Evolutionary conservation across 2,797 vertebrate genomes (phyloP).

Genomic region (Notolabrus celidotus): DNA sequence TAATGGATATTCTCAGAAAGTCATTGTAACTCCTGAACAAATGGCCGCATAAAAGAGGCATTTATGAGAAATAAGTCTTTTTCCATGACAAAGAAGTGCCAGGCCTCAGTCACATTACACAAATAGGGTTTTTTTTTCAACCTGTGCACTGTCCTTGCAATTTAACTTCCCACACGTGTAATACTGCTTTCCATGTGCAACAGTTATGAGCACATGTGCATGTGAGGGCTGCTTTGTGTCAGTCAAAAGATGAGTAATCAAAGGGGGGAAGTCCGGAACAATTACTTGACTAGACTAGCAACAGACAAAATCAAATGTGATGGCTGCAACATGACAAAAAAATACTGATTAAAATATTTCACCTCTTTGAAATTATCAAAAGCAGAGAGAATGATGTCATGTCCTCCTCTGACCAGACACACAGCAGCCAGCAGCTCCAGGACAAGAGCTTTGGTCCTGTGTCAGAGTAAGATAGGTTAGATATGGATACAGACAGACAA

Average conservation of each 20-base stretch:
- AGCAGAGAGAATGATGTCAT: constrained; percentile 95
- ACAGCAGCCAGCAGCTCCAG: constrained; percentile 94
- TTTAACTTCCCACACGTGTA: background rate
- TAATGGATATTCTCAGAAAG: background rate
- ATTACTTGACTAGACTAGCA: constrained; percentile 4
- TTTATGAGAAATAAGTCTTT: background rate
- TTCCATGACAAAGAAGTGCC: background rate
- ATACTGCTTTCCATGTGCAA: constrained; percentile 36
- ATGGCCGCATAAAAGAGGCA: background rate
- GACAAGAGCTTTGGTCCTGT: constrained; percentile 94
- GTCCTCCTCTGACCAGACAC: constrained; percentile 95
- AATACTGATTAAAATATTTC: background rate
- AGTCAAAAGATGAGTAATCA: constrained; percentile 51
- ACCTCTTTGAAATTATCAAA: constrained; percentile 98
- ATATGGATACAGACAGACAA: background rate
- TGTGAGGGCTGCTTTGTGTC: constrained; percentile 28
- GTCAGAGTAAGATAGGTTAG: constrained; percentile 14
- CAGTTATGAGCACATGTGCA: background rate
- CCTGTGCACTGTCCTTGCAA: background rate
- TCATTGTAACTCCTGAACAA: constrained; percentile 20
- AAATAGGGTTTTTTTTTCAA: background rate
- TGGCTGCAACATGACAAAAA: background rate
- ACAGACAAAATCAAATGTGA: constrained; percentile 6
- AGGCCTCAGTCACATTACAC: background rate
- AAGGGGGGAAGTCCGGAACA: constrained; percentile 49